These are phyloP conservation scores for Columba guinea DNA, from an alignment of 2,797 vertebrate genomes.

Conservation along the genomic window DNA sequence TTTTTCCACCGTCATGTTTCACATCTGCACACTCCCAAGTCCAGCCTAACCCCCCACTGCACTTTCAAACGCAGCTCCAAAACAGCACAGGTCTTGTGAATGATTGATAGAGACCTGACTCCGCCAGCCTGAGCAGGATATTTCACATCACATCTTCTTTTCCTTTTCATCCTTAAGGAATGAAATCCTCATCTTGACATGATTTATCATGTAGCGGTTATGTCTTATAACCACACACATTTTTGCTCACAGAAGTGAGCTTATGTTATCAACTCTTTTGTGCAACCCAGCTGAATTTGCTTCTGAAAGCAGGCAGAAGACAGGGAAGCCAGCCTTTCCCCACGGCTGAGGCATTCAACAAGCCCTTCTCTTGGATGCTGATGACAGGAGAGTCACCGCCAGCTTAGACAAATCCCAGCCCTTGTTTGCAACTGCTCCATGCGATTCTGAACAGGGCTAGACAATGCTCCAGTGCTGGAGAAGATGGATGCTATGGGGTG, in stretches of 20 bases:
- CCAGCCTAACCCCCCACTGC: background rate
- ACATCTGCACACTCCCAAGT: background rate
- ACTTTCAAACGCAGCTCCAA: fast-evolving
- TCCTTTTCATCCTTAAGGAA: background rate
- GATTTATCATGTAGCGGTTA: background rate
- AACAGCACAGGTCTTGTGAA: background rate
- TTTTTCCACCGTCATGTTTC: background rate
- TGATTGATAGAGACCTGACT: background rate
- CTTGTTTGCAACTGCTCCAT: background rate
- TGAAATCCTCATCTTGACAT: background rate
- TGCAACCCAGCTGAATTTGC: background rate
- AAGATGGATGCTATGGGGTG: background rate
- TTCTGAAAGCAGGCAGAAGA: background rate
- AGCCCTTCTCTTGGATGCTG: background rate
- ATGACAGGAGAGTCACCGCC: background rate
- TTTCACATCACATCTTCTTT: background rate
- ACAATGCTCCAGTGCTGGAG: background rate
- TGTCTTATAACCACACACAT: background rate
- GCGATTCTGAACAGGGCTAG: background rate
- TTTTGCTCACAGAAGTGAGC: background rate
- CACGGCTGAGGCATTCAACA: background rate
- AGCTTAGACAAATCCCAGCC: background rate
- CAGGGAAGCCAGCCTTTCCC: background rate
- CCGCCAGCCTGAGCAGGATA: background rate
- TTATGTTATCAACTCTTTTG: background rate